Conservation (phyloP, 2,888 invertebrate genomes). For the Galeopsomyia nigrocyanea region DNA sequence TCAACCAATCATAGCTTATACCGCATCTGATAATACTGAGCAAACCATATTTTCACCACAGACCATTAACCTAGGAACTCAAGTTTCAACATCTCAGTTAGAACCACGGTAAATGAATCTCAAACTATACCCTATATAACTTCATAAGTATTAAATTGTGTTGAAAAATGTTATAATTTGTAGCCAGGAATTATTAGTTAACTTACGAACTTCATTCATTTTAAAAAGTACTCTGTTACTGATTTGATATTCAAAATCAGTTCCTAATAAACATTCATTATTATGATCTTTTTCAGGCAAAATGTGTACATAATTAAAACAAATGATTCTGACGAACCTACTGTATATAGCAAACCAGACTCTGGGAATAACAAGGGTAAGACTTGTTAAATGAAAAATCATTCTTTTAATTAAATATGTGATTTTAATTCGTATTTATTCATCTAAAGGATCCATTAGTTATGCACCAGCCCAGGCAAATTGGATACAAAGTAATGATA, state of each 20-base stretch:
- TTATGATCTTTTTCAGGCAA: constrained; percentile 57
- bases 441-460: constrained; percentile 23
- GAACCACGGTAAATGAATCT: constrained; percentile 64
- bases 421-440: constrained; percentile 6
- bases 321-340: constrained; percentile 53
- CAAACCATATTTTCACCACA: constrained; percentile 59
- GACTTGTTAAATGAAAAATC: neutral
- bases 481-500: constrained; percentile 60
- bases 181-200: too few relatives aligned
- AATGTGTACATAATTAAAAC: constrained; percentile 65
- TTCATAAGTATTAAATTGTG: constrained; percentile 13
- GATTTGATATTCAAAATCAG: neutral
- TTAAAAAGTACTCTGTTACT: neutral
- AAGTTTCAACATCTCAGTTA: constrained; percentile 58
- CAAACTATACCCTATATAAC: constrained; percentile 25
- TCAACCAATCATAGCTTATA: constrained; percentile 57
- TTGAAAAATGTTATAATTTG: neutral
- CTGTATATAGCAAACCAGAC: constrained; percentile 32
- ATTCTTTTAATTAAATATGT: neutral
- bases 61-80: constrained; percentile 60
- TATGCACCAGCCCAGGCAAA: constrained; percentile 38
- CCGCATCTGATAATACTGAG: constrained; percentile 58
- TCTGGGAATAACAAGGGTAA: constrained; percentile 36
- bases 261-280: neutral
- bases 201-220: neutral